Conservation (phyloP, 2,113 vertebrate species). For the Pteruthius melanotis region DNA sequence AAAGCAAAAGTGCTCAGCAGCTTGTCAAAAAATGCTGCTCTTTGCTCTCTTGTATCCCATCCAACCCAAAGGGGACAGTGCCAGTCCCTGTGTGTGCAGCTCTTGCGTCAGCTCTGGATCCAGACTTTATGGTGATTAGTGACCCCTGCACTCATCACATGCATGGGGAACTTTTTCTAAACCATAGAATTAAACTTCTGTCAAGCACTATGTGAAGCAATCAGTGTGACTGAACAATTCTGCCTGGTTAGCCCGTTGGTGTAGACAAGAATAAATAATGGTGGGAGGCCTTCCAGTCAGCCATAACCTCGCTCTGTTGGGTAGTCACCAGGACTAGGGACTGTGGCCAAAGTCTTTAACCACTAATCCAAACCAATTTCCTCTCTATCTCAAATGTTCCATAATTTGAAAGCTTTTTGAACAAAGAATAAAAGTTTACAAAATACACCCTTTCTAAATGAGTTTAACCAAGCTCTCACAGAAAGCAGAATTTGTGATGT, state of each 20-base stretch:
- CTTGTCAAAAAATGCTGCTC: neutral
- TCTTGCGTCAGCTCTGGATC: neutral
- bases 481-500: neutral
- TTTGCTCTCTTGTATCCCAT: neutral
- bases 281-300: neutral
- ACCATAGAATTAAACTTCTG: neutral
- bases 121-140: neutral
- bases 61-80: neutral
- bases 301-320: neutral
- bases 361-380: neutral
- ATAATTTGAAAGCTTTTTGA: neutral
- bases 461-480: neutral
- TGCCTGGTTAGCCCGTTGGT: neutral
- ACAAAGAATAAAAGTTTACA: neutral
- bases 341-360: neutral
- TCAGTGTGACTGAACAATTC: neutral
- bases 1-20: neutral
- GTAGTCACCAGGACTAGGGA: neutral
- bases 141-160: neutral
- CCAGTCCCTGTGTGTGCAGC: accelerated
- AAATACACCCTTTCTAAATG: neutral
- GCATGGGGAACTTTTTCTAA: neutral
- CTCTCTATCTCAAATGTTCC: neutral
- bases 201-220: neutral
- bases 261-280: neutral